Base-by-base conservation (phyloP, 2,113 vertebrate species). In the Platysteira castanea region DNA sequence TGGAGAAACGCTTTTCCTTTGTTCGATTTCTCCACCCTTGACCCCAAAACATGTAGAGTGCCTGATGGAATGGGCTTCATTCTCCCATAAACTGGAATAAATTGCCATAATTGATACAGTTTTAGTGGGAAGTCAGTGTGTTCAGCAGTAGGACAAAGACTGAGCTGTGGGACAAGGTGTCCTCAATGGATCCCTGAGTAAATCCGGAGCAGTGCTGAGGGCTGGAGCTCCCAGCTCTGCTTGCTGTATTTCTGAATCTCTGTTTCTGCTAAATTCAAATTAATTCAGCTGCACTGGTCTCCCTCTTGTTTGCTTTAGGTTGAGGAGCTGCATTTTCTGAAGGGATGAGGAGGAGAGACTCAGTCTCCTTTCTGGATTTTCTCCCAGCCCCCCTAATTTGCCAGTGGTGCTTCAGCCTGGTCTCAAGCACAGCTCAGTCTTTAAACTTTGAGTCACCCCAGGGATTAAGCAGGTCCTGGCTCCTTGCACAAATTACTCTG, bases 391-490 rank as follows among this genome's bases (percentile, higher is more conserved):
- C 5, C 49, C 18, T 7, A 5, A 79, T 93, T 54, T 88, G 7
- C 44, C 57, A 21, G 17, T 7, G n/a, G 64, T 84, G 60, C 49
- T 96, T 26, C 53, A 85, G 61, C 35, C 84, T 76, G 47, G 86
- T 80, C 84, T 77, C 31, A 17, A 42, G 37, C 35, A 22, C 53
- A 54, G 50, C 69, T 68, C 23, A 21, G 57, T 75, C 71, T n/a
- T n/a, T 97, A 80, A 93, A 93, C 91, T 93, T 59, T 54, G 75
- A 81, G 56, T 92, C 90, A 92, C 85, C 76, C 82, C 69, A 70
- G 90, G 92, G 85, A 88, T 95, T 94, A 90, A 79, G 7, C 35
- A 75, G 42, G 77, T 69, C 59, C 37, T 70, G 46, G 22, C 73
- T 90, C 50, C 44, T 57, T 28, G 19, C 46, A 73, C 78, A 85